Percentiles rank a stretch among this genome's conserved stretches.
These are phyloP conservation scores for Xenentodon cancila DNA, from an alignment of 2,797 vertebrate species.

Conservation along the genomic window DNA sequence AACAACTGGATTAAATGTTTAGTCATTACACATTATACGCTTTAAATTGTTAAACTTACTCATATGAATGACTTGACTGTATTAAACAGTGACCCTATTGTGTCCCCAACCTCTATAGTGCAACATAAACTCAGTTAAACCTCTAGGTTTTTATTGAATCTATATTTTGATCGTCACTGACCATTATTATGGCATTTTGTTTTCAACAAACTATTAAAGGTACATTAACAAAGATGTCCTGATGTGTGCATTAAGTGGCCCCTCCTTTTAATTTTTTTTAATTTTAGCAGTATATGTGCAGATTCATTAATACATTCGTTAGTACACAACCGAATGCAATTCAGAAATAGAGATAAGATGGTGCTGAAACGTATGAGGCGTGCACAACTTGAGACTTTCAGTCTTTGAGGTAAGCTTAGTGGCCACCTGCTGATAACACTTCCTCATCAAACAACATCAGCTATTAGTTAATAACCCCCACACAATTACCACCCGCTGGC, in stretches of 20 bases:
- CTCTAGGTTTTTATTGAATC: no score
- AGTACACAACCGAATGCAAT: slow-evolving; percentile 4
- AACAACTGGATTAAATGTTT: no score
- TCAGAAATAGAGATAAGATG: slow-evolving; percentile 30
- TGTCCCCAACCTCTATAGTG: no score
- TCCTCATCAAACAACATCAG: slow-evolving; percentile 64
- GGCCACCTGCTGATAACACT: slow-evolving; percentile 54
- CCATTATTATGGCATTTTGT: no score
- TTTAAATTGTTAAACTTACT: no score
- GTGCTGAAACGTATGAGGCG: slow-evolving; percentile 27
- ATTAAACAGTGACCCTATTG: no score
- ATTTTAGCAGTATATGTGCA: background rate
- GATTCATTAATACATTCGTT: background rate
- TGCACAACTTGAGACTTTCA: slow-evolving; percentile 47
- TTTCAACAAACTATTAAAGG: no score
- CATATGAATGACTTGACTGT: no score
- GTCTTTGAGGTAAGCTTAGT: slow-evolving; percentile 64
- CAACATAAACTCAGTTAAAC: no score
- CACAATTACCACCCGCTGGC: slow-evolving; percentile 49
- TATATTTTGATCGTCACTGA: no score
- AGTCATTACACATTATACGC: no score
- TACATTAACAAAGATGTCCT: no score
- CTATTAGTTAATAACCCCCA: slow-evolving; percentile 73
- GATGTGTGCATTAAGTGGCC: background rate
- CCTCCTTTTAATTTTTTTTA: background rate